Base-by-base conservation (phyloP, 1,140 invertebrate species). In the Homarus americanus region DNA sequence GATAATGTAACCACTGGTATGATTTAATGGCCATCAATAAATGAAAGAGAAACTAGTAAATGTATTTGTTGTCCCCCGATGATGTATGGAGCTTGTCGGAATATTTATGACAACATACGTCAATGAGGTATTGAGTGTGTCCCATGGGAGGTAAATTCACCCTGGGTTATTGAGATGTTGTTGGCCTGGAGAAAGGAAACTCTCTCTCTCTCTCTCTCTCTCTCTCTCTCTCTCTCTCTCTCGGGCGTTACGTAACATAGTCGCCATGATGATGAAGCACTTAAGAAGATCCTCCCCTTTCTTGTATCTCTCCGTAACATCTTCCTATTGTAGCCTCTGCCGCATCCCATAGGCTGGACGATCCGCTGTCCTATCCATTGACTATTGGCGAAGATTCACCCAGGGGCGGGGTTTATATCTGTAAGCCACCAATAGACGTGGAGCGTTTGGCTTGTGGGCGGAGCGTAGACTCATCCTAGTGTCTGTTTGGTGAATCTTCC, bases 401-500 rank as follows among this genome's bases (percentile, higher is more conserved):
- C 49, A 17, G 34, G 85, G 85, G 85, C 85, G 85, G 85, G 38
- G 85, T 58, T 44, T 66, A 79, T 87, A 32, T 87, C 85, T 87
- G 15, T 79, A 38, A 0, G 10, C 38, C 32, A 58, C 85, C 85
- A 87, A 87, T 87, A 34, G 49, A 9, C 24, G 34, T 2, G 17
- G 7, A 36, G 5, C 2, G 20, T 32, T 44, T n/a, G 53, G 44
- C 9, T 3, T 1, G 44, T 40, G 85, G 85, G 85, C 85, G 85
- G 85, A 75, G 75, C 85, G 1, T 41, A 41, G 85, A 53, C 85
- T 53, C 85, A 87, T 87, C 85, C 85, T 66, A 87, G 73, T 87
- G 85, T 87, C 85, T 87, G 85, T 87, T 49, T 87, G 85, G 85
- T 87, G 85, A 87, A 87, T 87, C 85, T 87, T 87, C 85, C n/a